Base-by-base conservation (phyloP, 2,888 invertebrate genomes). In the Aethes cnicana region DNA sequence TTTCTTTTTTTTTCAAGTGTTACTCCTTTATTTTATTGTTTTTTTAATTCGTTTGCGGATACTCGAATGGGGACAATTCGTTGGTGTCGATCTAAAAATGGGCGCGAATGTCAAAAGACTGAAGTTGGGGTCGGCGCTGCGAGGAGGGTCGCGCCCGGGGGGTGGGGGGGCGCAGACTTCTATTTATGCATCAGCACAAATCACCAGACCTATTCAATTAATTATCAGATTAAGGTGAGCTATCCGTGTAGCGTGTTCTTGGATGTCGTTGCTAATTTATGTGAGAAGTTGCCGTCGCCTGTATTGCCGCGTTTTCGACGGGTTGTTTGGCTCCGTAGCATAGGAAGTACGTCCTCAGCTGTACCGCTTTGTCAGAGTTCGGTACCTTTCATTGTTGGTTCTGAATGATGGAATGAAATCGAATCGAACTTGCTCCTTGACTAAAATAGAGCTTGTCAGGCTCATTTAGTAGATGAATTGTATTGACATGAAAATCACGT, bases 171-270 rank as follows among this genome's bases (percentile, higher is more conserved):
- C 59, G 74, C 65, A 70, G 70, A 68, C 61, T 66, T 79, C 88
- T 90, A 89, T 90, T 89, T 89, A 80, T 76, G 88, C 81, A 65
- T 48, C 81, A 77, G 74, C 81, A 87, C 88, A 88, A 89, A 90
- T 89, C 89, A 88, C 74, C 78, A 79, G 83, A 83, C 84, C 77
- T 75, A 81, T 82, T 86, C 85, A 84, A 90, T 90, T 89, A 89
- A 90, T 90, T 87, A 89, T 87, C 75, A 84, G 86, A 89, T 90
- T 89, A 88, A 89, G 84, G 88, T 87, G 88, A 84, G 84, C 82
- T 72, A 84, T 81, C 77, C 77, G 68, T 75, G 74, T 66, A 66
- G 64, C 71, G 72, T 74, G 78, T 73, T 84, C 80, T 83, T 84
- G 81, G 72, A 74, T 66, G 73, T 75, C 69, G 61, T 58, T 69